These are phyloP conservation scores for Charaxes varanes DNA, from an alignment of 1,140 invertebrate genomes.

Conservation along the genomic window DNA sequence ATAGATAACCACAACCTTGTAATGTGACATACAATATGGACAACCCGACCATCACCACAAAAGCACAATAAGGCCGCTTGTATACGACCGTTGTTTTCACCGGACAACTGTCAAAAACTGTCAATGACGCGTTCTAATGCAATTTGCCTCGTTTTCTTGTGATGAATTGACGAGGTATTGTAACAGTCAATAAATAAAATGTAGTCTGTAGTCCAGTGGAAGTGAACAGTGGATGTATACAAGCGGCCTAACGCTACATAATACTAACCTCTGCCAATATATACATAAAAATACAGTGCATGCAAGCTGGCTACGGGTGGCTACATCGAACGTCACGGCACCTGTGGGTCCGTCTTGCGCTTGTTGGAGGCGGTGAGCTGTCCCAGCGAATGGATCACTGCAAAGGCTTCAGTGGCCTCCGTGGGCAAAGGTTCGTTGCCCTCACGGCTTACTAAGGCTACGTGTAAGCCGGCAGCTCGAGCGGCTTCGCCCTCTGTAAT, in stretches of 20 bases:
- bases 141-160: too few species aligned
- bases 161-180: too few species aligned
- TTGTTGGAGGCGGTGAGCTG: slow-evolving; percentile 51
- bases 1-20: too few species aligned
- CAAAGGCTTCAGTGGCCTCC: slow-evolving; percentile 76
- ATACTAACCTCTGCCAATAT: slow-evolving; percentile 28
- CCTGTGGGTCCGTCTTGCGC: slow-evolving; percentile 57
- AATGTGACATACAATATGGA: too few species aligned
- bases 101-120: too few species aligned
- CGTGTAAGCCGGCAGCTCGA: slow-evolving; percentile 79
- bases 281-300: slow-evolving; percentile 37
- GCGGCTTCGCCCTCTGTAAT: slow-evolving; percentile 87
- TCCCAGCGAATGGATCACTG: slow-evolving; percentile 54
- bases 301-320: slow-evolving; percentile 32
- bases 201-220: too few species aligned
- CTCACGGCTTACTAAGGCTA: slow-evolving; percentile 82
- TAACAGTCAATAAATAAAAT: too few species aligned
- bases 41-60: too few species aligned
- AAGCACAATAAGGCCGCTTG: too few species aligned
- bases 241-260: neutral
- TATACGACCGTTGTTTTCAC: too few species aligned
- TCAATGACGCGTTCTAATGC: too few species aligned
- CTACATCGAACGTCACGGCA: slow-evolving; percentile 29
- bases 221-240: too few species aligned
- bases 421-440: slow-evolving; percentile 82